These are phyloP conservation scores for Drosophila repleta DNA, from an alignment of 1,140 invertebrate species.

Conservation along the genomic window DNA sequence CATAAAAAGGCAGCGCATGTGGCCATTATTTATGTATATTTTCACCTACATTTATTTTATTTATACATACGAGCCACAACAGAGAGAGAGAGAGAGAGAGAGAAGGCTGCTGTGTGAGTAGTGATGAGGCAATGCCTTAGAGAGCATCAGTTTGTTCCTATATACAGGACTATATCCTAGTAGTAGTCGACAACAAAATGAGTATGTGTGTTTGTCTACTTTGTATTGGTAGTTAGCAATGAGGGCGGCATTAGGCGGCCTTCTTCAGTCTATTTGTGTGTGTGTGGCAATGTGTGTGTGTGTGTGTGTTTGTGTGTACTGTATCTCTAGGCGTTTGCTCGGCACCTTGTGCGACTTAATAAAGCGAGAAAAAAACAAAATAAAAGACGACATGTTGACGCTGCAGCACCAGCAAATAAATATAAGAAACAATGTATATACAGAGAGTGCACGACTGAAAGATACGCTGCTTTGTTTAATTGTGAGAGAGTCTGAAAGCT, in stretches of 20 bases:
- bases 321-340: constrained; percentile 31
- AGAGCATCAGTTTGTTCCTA: constrained; percentile 26
- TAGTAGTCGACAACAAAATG: constrained; percentile 25
- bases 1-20: constrained; percentile 68
- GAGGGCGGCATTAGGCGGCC: constrained; percentile 30
- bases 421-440: background rate
- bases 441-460: background rate
- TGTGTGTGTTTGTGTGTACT: constrained; percentile 3
- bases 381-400: constrained; percentile 47
- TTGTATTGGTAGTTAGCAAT: constrained; percentile 41
- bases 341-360: constrained; percentile 43
- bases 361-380: constrained; percentile 54
- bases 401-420: constrained; percentile 32
- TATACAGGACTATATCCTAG: constrained; percentile 10
- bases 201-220: constrained; percentile 8
- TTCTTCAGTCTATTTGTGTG: constrained; percentile 1
- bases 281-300: background rate
- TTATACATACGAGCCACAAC: constrained; percentile 37
- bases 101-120: constrained; percentile 44
- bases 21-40: constrained; percentile 75
- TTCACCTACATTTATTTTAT: constrained; percentile 77
- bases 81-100: constrained; percentile 13
- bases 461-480: background rate
- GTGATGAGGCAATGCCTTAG: constrained; percentile 43
- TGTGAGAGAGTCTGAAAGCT: background rate